Percentiles rank a stretch among this genome's conserved stretches.
These are phyloP conservation scores for Erebia epiphron DNA, from an alignment of 2,888 invertebrate genomes.

Conservation along the genomic window DNA sequence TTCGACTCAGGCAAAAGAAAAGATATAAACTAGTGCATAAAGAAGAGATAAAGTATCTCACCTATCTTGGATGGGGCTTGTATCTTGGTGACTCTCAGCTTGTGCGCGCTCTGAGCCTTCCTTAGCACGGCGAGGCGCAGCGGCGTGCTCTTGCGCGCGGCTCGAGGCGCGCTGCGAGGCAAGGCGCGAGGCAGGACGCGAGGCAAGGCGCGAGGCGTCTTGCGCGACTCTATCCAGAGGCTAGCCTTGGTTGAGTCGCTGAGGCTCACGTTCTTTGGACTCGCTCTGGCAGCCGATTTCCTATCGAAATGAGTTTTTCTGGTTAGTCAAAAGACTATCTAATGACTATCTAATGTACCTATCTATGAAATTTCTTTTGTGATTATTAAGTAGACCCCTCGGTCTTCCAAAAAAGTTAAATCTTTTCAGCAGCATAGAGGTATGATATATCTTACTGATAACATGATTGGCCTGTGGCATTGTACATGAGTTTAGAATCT, in stretches of 20 bases:
- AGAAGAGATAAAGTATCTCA: no score
- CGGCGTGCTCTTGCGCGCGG: slow-evolving; percentile 47
- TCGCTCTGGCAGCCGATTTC: slow-evolving; percentile 12
- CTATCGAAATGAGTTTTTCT: neutral
- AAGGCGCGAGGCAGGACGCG: slow-evolving; percentile 36
- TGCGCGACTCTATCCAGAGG: slow-evolving; percentile 68
- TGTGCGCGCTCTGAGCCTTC: slow-evolving; percentile 41
- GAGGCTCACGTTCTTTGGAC: neutral
- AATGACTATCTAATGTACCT: no score
- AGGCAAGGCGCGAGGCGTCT: slow-evolving; percentile 40
- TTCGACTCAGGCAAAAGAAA: no score
- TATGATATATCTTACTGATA: no score
- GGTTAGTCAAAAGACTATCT: no score
- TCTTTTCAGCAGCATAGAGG: no score
- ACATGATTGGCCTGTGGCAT: no score
- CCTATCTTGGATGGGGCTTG: slow-evolving; percentile 58
- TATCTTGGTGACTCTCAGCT: slow-evolving; percentile 54
- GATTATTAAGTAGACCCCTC: no score
- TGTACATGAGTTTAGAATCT: no score
- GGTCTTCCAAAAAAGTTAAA: no score
- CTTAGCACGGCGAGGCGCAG: slow-evolving; percentile 51
- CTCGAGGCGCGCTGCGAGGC: slow-evolving; percentile 6
- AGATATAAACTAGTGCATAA: no score
- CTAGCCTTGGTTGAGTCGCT: slow-evolving; percentile 57
- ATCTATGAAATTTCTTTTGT: no score